phyloP scores from a whole-genome alignment of 1,140 invertebrate genomes.

The Pectinophora gossypiella region DNA sequence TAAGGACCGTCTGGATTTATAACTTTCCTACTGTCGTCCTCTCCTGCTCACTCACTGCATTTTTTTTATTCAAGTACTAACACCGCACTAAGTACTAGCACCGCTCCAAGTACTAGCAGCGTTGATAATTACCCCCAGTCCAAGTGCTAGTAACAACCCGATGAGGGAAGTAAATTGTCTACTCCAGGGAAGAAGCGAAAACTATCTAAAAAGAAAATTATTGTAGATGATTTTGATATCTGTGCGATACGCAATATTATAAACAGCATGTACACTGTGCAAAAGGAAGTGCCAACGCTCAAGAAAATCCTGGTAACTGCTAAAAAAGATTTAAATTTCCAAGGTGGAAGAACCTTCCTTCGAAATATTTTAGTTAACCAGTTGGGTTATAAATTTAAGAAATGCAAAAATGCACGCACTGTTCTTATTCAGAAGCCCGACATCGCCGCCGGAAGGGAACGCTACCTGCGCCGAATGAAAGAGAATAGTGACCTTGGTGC shows the following conservation, averaged over 20 bases:
- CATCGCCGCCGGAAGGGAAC: slow-evolving; percentile 16
- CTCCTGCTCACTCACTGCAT: too few relatives aligned
- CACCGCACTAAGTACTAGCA: too few relatives aligned
- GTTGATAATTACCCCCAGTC: background rate
- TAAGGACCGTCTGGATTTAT: too few relatives aligned
- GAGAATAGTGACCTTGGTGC: slow-evolving; percentile 17
- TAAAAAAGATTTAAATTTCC: slow-evolving; percentile 15
- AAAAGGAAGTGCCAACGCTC: slow-evolving; percentile 7
- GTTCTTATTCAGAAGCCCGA: slow-evolving; percentile 13
- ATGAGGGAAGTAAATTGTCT: background rate
- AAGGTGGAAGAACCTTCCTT: slow-evolving; percentile 7
- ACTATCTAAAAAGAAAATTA: background rate
- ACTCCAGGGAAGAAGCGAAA: background rate
- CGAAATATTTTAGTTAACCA: slow-evolving; percentile 15
- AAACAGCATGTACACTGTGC: slow-evolving; percentile 4
- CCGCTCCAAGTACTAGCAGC: too few relatives aligned
- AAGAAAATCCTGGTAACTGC: slow-evolving; percentile 13
- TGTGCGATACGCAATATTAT: slow-evolving; percentile 9
- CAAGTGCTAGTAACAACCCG: background rate
- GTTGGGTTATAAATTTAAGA: slow-evolving; percentile 21
- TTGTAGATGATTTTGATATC: slow-evolving; percentile 1
- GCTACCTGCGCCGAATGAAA: slow-evolving; percentile 15
- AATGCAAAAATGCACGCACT: slow-evolving; percentile 12
- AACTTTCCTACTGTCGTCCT: too few relatives aligned
- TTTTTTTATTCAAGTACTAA: too few relatives aligned